Evolutionary conservation across 2,113 vertebrate genomes (phyloP).

Genomic region (Sinocyclocheilus maitianheensis): DNA sequence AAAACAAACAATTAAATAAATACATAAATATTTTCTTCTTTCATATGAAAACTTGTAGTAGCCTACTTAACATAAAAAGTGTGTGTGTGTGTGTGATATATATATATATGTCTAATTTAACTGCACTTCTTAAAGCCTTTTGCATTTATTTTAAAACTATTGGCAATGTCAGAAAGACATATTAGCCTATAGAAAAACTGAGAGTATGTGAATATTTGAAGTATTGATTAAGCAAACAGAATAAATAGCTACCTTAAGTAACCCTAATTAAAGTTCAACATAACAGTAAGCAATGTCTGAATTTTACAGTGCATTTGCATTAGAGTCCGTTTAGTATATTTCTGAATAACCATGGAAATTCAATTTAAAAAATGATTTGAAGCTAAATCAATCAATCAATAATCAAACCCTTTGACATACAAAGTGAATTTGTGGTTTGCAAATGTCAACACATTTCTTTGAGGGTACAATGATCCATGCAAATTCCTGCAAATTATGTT

Average conservation of each 20-base stretch:
- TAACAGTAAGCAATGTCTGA: not conserved
- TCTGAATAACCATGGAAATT: not conserved
- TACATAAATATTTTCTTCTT: not conserved
- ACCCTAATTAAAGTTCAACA: not conserved
- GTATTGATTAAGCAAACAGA: not conserved
- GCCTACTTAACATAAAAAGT: not conserved
- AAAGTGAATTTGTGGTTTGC: not conserved
- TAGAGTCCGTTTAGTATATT: not conserved
- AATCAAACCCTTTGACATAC: not conserved
- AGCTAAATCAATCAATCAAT: too few relatives aligned
- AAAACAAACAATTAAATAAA: not conserved
- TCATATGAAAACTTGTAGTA: not conserved
- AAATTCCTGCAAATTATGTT: not conserved
- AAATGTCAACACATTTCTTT: not conserved
- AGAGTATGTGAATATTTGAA: not conserved
- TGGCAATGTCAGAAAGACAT: not conserved
- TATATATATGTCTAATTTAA: not conserved
- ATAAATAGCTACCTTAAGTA: not conserved
- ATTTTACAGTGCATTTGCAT: not conserved
- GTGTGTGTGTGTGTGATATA: too few relatives aligned
- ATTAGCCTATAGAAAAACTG: not conserved
- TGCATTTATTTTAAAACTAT: not conserved
- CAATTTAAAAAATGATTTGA: too few relatives aligned
- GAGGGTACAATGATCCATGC: not conserved
- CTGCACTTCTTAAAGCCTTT: not conserved